Evolutionary conservation across 1,140 invertebrate species (phyloP), one percentile per base, ranked within the genome.

Genomic region (Chrysoperla carnea): DNA sequence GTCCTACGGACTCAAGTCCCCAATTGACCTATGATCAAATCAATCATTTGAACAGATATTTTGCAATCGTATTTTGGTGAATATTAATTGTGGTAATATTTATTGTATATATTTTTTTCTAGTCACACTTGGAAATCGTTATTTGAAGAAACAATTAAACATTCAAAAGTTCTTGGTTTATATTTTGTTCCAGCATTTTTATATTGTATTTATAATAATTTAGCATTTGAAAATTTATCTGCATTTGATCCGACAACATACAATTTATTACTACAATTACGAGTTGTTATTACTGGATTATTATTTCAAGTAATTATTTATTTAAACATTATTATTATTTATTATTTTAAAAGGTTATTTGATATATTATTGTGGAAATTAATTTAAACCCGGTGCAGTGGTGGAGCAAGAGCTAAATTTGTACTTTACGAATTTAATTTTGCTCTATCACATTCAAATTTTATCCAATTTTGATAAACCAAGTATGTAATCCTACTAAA

Each of bases 181-280:
- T 97, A 97, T 56, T 83, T 92, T 64, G 74, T 95, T 42, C 91
- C 91, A 36, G 81, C 90, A 6, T 72, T 84, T 50, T 64, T 95
- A 27, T 97, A 97, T 59, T 93, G 88, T 56, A 64, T 95, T 4
- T 96, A 96, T 63, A 96, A 97, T 58, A 95, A 95, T 66, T 69
- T 97, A 50, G 76, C 88, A 8, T 97, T 93, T 66, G 70, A 86
- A 14, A 95, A 94, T 67, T 65, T 96, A 46, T 77, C 82, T 13
- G 74, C 71, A 15, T 95, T 92, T 67, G 91, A 95, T 60, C 90
- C 91, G 6, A 94, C 91, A 7, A 92, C 90, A 7, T 95, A 97
- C 56, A 93, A 85, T 60, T 64, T 95, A 17, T 64, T 95, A n/a
- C 66, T 97, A 6, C 91, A 97, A 64, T 75, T 95, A 41, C 67